A percentile compares a stretch with the other conserved stretches of the same genome.
phyloP scores from a whole-genome alignment of 2,797 vertebrate species.

The Pyrrhura leucotis region DNA sequence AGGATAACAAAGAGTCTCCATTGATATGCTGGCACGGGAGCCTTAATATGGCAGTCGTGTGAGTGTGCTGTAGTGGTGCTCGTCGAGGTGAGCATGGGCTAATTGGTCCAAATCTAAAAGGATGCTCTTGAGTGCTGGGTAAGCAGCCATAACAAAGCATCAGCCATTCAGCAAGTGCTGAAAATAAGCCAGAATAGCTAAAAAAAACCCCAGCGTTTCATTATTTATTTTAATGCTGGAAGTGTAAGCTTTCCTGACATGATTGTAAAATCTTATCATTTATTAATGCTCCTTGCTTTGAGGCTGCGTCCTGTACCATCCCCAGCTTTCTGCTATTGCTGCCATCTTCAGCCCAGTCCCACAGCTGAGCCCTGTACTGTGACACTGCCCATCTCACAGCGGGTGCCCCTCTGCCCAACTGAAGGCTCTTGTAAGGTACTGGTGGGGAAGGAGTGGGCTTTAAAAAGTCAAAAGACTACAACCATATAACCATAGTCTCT shows the following conservation, averaged over 20 bases:
- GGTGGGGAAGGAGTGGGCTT: background rate
- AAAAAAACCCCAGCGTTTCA: slow-evolving; percentile 37
- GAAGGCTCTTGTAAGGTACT: rapidly evolving
- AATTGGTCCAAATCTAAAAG: slow-evolving; percentile 56
- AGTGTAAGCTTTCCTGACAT: slow-evolving; percentile 74
- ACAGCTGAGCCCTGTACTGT: background rate
- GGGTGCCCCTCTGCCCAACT: background rate
- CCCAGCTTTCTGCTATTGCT: slow-evolving; percentile 12
- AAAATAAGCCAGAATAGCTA: slow-evolving; percentile 65
- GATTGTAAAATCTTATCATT: slow-evolving; percentile 73
- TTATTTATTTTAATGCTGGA: slow-evolving; percentile 79
- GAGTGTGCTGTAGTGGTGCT: background rate
- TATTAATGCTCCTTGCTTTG: slow-evolving; percentile 71
- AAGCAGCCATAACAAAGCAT: slow-evolving; percentile 67
- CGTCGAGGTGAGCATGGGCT: background rate
- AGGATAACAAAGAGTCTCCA: background rate
- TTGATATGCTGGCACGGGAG: background rate
- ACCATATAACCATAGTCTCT: background rate
- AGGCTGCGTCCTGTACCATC: slow-evolving; percentile 13
- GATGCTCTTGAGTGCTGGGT: slow-evolving; percentile 55
- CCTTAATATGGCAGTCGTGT: background rate
- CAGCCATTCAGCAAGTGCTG: slow-evolving; percentile 58
- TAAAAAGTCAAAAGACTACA: background rate
- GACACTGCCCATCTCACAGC: background rate
- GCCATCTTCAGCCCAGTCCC: background rate